These are phyloP conservation scores for Zygothrica quintamaculata DNA, from an alignment of 2,888 invertebrate species.

Conservation along the genomic window DNA sequence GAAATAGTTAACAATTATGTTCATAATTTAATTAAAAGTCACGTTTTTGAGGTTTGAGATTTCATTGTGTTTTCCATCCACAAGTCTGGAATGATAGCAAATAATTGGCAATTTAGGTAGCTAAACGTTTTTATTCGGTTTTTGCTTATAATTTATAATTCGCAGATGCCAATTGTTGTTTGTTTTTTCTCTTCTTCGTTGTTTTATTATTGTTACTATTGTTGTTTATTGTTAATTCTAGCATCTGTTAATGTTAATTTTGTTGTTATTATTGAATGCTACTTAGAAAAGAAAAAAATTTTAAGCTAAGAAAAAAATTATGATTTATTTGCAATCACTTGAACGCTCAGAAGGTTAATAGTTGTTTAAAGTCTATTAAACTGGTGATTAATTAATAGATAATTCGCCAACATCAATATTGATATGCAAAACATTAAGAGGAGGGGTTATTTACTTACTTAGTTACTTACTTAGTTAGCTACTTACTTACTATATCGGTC, in stretches of 20 bases:
- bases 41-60: conserved; percentile 9
- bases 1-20: too few relatives aligned
- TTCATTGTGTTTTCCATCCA: conserved; percentile 6
- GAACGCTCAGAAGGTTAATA: conserved; percentile 73
- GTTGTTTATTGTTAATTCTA: conserved; percentile 6
- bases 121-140: conserved; percentile 72
- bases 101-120: conserved; percentile 64
- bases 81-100: conserved; percentile 53
- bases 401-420: conserved; percentile 29
- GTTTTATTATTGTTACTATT: conserved; percentile 10
- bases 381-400: conserved; percentile 69
- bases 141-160: conserved; percentile 59
- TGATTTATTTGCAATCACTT: conserved; percentile 73
- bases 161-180: conserved; percentile 41
- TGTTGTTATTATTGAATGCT: conserved; percentile 25
- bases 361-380: conserved; percentile 68
- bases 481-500: conserved; percentile 35
- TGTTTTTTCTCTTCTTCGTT: too few relatives aligned
- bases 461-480: too few relatives aligned
- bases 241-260: too few relatives aligned
- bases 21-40: conserved; percentile 30
- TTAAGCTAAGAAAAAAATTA: too few relatives aligned
- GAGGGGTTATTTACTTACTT: too few relatives aligned
- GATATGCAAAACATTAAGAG: conserved; percentile 2
- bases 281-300: conserved; percentile 44